These are phyloP conservation scores for Sciurus vulgaris DNA, from an alignment of 2,797 vertebrate species.

Conservation along the genomic window DNA sequence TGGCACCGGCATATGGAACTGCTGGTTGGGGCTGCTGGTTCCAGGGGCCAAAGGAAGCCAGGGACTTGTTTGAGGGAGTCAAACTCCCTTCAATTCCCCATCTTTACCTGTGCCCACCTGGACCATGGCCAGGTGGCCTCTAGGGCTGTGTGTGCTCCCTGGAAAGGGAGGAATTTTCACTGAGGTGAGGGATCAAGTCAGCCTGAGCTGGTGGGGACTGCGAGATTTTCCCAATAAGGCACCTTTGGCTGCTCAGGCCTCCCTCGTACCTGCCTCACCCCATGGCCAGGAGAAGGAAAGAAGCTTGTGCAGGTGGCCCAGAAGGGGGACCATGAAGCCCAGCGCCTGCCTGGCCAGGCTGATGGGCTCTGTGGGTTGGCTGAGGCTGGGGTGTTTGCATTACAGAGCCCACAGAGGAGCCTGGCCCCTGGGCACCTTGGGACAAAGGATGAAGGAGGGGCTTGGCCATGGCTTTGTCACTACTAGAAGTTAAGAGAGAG, in stretches of 20 bases:
- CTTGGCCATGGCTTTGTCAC: background rate
- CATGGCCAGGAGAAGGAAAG: background rate
- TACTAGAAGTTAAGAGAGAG: background rate
- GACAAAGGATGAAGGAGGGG: background rate
- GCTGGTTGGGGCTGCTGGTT: background rate
- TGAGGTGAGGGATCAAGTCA: background rate
- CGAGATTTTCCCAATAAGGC: background rate
- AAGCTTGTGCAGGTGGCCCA: background rate
- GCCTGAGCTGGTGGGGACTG: background rate
- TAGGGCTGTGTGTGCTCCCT: background rate
- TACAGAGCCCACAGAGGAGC: background rate
- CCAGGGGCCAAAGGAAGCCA: background rate
- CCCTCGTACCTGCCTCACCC: background rate
- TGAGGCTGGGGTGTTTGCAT: background rate
- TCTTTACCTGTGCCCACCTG: background rate
- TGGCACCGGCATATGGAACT: background rate
- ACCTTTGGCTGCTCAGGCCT: background rate
- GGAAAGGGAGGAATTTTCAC: background rate
- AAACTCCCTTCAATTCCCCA: background rate
- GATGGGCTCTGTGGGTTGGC: background rate
- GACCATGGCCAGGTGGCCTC: no score
- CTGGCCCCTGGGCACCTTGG: background rate
- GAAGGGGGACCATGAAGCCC: background rate
- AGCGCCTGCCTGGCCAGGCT: background rate
- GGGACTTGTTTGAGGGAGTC: background rate